A percentile compares a stretch with the other conserved stretches of the same genome.
These are phyloP conservation scores for Zosterops borbonicus DNA, from an alignment of 2,113 vertebrate genomes.

Conservation along the genomic window DNA sequence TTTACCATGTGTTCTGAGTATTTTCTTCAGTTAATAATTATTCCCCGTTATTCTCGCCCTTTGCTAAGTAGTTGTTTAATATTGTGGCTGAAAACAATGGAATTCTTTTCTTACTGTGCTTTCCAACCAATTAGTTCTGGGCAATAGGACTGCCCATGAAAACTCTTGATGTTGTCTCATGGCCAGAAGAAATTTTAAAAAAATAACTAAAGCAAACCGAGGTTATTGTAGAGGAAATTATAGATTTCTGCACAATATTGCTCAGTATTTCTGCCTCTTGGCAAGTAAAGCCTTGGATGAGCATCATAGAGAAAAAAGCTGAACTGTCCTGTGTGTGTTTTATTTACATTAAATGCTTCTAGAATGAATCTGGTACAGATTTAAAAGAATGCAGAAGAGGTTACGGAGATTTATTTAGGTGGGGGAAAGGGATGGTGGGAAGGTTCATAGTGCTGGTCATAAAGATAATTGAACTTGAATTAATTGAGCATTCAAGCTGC, in stretches of 20 bases:
- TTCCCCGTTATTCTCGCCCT: not conserved
- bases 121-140: conserved; percentile 33
- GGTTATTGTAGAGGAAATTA: conserved; percentile 30
- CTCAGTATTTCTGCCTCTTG: conserved; percentile 17
- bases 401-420: not conserved
- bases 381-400: not conserved
- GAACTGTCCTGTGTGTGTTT: not conserved
- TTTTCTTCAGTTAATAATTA: conserved; percentile 32
- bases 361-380: not conserved
- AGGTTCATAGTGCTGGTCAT: not conserved
- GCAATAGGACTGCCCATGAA: not conserved
- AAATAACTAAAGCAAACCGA: not conserved
- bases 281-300: conserved; percentile 11
- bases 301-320: not conserved
- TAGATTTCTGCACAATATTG: not conserved
- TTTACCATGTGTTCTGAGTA: not conserved
- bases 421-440: not conserved
- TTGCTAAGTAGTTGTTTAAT: conserved; percentile 18
- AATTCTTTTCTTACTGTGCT: not conserved
- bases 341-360: not conserved
- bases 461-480: not conserved
- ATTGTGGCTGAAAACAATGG: not conserved
- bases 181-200: not conserved
- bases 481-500: not conserved
- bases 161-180: not conserved